These are phyloP conservation scores for Urocolius indicus DNA, from an alignment of 2,113 vertebrate species.

Conservation along the genomic window DNA sequence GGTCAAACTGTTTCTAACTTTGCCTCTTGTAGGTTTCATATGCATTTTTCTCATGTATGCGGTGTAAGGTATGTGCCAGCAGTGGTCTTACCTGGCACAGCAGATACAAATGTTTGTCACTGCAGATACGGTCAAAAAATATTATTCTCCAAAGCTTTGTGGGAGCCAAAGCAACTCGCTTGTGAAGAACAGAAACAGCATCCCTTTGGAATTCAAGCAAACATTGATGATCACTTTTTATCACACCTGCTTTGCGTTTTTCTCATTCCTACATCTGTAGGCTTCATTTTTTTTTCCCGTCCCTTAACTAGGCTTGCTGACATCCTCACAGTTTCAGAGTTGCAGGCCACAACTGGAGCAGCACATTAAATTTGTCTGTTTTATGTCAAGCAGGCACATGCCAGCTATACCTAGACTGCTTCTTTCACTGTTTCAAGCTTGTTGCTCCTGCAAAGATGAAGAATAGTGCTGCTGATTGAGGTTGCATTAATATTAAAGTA, in stretches of 20 bases:
- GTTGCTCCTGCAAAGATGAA: not conserved
- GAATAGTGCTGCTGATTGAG: not conserved
- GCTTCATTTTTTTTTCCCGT: not conserved
- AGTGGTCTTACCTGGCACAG: not conserved
- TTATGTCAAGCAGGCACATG: not conserved
- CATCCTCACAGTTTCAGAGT: not conserved
- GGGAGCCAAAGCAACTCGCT: not conserved
- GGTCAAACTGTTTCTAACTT: not conserved
- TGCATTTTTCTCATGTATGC: not conserved
- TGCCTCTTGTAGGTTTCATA: not conserved
- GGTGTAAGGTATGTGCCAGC: not conserved
- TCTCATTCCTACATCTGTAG: not conserved
- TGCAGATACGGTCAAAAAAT: not conserved
- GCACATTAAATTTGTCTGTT: not conserved
- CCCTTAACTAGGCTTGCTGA: not conserved
- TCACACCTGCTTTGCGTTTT: not conserved
- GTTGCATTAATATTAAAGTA: not conserved
- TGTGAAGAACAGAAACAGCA: not conserved
- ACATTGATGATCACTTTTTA: not conserved
- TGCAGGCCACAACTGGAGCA: not conserved
- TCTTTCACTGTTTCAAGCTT: not conserved
- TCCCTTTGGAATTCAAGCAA: not conserved
- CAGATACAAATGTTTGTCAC: not conserved
- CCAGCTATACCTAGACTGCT: not conserved
- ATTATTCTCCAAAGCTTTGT: not conserved